Base-by-base conservation (phyloP, 2,113 vertebrate genomes). In the Rhabdornis inornatus region DNA sequence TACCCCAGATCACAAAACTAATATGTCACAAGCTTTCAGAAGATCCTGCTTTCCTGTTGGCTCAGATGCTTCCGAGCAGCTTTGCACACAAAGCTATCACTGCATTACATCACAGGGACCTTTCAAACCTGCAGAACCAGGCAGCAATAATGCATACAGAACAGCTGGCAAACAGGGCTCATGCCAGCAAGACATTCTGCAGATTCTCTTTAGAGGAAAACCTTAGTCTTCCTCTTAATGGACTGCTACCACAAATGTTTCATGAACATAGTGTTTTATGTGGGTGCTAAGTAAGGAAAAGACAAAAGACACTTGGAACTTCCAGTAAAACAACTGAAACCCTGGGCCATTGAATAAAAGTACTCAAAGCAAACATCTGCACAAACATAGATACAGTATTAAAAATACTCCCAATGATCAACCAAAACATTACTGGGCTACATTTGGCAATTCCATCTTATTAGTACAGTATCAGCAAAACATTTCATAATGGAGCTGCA, bases 1-100 rank as follows among this genome's bases (percentile, higher is more conserved):
- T 80, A 89, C 24, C 89, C 2, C 21, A 94, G 92, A 96, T 95
- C 95, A 97, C 93, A 97, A 71, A 97, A 94, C 92, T 68, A 93
- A 76, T 82, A 76, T 66, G 66, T 60, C 88, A 87, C 83, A 71
- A 94, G 94, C 87, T 90, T 90, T 89, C 90, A 90, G 96, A 91
- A 94, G 92, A 95, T 71, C 71, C 37, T 92, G 92, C 89, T 90
- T 92, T 96, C 88, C 96, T 95, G 89, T 86, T 47, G 52, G 92
- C 74, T 92, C 79, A 69, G 33, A 65, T 75, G 90, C 88, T 94
- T 47, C 35, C 75, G 94, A 95, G 95, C 61, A 72, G 90, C 92
- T 95, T 49, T 85, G 74, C 84, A 95, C 92, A 87, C 94, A 94
- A 91, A 96, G 83, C 87, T 87, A 88, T 89, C 86, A 42, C 6